Conservation (phyloP, 2,113 vertebrate genomes). For the Spea bombifrons region DNA sequence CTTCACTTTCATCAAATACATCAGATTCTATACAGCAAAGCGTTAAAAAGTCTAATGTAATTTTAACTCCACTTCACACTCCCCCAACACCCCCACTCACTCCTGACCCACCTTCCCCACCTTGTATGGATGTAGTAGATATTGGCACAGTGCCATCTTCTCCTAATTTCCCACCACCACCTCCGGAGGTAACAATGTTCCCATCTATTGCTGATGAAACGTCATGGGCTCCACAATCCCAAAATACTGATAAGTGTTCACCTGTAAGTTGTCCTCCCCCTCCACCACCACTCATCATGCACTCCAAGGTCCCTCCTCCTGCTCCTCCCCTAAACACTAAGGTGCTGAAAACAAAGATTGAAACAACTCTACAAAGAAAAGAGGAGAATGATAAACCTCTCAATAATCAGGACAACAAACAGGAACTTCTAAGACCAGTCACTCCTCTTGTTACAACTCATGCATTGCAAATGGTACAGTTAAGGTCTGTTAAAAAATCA, state of each 20-base stretch:
- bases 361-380: conserved; percentile 55
- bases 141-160: conserved; percentile 63
- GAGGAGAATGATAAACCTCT: conserved; percentile 48
- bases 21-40: conserved; percentile 75
- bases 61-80: conserved; percentile 50
- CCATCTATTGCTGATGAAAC: conserved; percentile 59
- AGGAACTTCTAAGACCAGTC: conserved; percentile 58
- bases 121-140: conserved; percentile 18
- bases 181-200: conserved; percentile 68
- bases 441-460: conserved; percentile 84
- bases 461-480: conserved; percentile 82
- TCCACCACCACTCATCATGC: conserved; percentile 47
- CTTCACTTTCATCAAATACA: conserved; percentile 90
- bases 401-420: conserved; percentile 53
- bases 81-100: conserved; percentile 55
- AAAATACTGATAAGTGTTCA: conserved; percentile 55
- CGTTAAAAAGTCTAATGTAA: conserved; percentile 53
- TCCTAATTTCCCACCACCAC: conserved; percentile 73
- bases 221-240: conserved; percentile 54
- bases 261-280: conserved; percentile 55
- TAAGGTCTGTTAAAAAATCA: conserved; percentile 76
- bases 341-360: conserved; percentile 59
- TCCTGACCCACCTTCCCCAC: conserved; percentile 31
- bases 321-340: conserved; percentile 67
- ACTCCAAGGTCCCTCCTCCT: conserved; percentile 51